Percentiles rank a stretch among this genome's conserved stretches.
Evolutionary conservation across 2,113 vertebrate genomes (phyloP).

Genomic region (Burhinus oedicnemus): DNA sequence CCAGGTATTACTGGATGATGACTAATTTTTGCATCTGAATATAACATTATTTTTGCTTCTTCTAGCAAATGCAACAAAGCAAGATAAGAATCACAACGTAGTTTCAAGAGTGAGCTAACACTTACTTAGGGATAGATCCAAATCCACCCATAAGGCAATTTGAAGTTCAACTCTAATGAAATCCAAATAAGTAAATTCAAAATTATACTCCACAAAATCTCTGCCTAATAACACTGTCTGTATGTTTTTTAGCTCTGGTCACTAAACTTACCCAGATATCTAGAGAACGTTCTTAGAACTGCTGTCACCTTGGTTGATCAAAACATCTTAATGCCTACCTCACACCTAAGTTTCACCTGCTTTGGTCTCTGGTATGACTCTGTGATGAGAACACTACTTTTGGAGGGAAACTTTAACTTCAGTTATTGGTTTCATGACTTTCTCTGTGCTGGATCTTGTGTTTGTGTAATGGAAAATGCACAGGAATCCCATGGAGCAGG

Average conservation of each 20-base stretch:
- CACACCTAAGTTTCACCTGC: background rate
- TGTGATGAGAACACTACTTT: background rate
- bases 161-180: background rate
- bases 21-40: background rate
- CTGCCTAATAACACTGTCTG: background rate
- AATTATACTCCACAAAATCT: background rate
- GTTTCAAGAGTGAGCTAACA: background rate
- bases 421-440: background rate
- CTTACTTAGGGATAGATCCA: background rate
- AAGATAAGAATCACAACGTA: background rate
- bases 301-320: background rate
- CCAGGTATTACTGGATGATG: background rate
- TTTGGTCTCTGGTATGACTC: background rate
- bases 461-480: background rate
- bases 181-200: background rate
- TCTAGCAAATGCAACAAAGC: background rate
- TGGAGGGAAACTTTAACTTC: background rate
- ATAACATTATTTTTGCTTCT: background rate
- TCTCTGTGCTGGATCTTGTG: background rate
- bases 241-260: background rate
- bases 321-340: background rate
- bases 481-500: background rate
- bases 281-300: background rate
- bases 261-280: background rate
- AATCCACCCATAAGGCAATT: background rate